Conservation (phyloP, 2,797 vertebrate genomes). For the Rousettus madagascariensis region DNA sequence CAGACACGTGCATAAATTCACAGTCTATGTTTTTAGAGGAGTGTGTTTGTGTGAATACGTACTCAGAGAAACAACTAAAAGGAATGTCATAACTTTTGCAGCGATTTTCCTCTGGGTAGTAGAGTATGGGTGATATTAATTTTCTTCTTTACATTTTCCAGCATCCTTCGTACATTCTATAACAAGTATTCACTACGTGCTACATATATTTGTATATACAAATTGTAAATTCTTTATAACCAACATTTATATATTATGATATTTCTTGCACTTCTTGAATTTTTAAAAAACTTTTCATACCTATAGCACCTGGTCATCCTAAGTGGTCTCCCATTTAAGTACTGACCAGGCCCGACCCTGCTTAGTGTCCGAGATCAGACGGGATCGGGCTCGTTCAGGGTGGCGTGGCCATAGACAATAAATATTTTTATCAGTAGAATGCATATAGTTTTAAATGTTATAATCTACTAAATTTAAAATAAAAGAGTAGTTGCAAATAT, state of each 20-base stretch:
- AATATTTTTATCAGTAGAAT: background rate
- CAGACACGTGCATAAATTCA: rapidly evolving
- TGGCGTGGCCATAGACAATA: too few relatives aligned
- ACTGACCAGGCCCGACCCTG: too few relatives aligned
- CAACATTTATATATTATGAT: background rate
- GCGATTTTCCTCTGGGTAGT: background rate
- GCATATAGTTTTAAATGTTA: background rate
- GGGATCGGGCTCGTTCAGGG: too few relatives aligned
- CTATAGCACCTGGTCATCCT: too few relatives aligned
- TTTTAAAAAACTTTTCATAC: too few relatives aligned
- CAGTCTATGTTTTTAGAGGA: background rate
- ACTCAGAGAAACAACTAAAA: background rate
- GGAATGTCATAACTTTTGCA: rapidly evolving
- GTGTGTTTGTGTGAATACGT: too few relatives aligned
- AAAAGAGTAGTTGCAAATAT: background rate
- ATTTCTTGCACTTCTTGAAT: background rate
- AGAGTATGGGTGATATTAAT: too few relatives aligned
- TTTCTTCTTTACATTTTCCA: background rate
- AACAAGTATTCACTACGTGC: background rate
- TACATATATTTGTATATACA: background rate
- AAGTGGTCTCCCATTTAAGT: too few relatives aligned
- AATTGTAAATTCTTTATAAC: background rate
- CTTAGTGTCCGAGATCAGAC: too few relatives aligned
- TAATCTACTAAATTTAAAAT: background rate
- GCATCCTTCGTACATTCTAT: background rate